These are phyloP conservation scores for Enteromius anoplus DNA, from an alignment of 2,797 vertebrate species.

Conservation along the genomic window DNA sequence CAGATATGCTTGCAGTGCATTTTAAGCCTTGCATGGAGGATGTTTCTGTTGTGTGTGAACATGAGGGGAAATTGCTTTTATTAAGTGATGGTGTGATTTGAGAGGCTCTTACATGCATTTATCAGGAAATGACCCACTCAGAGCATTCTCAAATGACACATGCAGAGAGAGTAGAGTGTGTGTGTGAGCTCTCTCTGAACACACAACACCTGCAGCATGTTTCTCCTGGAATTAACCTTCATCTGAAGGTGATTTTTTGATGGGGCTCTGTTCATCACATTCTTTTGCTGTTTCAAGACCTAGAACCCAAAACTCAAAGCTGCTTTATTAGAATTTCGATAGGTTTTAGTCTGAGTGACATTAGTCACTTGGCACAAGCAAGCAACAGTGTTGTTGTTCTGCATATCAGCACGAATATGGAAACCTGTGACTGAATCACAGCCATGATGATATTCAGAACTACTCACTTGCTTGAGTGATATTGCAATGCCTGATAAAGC, in stretches of 20 bases:
- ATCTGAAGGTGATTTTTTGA: conserved; percentile 31
- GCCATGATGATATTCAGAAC: neutral
- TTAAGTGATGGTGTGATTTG: conserved; percentile 20
- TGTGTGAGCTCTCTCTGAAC: neutral
- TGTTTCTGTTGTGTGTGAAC: neutral
- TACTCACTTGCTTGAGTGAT: neutral
- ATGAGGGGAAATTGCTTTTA: conserved; percentile 8
- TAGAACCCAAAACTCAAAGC: neutral
- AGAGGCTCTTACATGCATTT: neutral
- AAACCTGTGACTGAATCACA: neutral
- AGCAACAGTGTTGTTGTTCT: neutral
- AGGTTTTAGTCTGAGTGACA: neutral
- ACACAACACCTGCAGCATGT: neutral
- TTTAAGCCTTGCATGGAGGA: neutral
- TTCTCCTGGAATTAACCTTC: conserved; percentile 34
- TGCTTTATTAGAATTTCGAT: neutral
- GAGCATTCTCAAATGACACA: neutral
- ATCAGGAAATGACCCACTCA: neutral
- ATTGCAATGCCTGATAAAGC: no score
- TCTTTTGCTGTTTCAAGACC: conserved; percentile 11
- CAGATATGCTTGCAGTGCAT: neutral
- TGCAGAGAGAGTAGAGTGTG: neutral
- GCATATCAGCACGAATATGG: neutral
- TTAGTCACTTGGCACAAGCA: neutral
- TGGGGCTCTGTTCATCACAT: neutral